Conservation (phyloP, 2,797 vertebrate genomes). For the Enteromius mattozi region DNA sequence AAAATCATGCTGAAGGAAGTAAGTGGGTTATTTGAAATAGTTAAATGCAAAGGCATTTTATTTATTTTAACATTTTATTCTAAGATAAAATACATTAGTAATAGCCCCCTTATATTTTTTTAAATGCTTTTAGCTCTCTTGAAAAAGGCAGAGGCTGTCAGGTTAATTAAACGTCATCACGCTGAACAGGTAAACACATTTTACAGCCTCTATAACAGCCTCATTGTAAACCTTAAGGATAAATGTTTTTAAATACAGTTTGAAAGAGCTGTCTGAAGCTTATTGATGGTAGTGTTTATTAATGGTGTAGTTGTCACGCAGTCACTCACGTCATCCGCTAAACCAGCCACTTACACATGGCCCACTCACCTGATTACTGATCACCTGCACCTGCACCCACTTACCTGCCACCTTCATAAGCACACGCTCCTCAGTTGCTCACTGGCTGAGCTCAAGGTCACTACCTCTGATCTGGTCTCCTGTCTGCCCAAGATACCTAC, state of each 20-base stretch:
- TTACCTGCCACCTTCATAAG: too few relatives aligned
- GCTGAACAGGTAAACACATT: not conserved
- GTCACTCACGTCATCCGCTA: too few relatives aligned
- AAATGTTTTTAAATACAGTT: not conserved
- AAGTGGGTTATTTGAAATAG: not conserved
- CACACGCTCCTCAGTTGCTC: too few relatives aligned
- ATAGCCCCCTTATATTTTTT: not conserved
- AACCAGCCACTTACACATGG: too few relatives aligned
- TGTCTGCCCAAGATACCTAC: too few relatives aligned
- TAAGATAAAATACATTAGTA: not conserved
- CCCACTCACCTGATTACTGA: too few relatives aligned
- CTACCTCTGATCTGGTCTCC: too few relatives aligned
- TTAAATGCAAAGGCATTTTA: too few relatives aligned
- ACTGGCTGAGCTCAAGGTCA: too few relatives aligned
- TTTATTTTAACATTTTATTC: not conserved
- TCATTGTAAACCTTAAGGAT: not conserved
- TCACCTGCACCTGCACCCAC: too few relatives aligned
- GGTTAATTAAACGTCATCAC: not conserved
- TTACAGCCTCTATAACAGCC: not conserved
- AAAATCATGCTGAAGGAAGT: not conserved
- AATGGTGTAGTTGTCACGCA: too few relatives aligned
- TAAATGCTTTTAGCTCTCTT: not conserved
- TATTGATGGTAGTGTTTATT: not conserved
- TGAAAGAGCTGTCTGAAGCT: not conserved
- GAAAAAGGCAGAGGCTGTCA: not conserved